Conservation (phyloP, 2,113 vertebrate species). For the Leptobrachium leishanense region DNA sequence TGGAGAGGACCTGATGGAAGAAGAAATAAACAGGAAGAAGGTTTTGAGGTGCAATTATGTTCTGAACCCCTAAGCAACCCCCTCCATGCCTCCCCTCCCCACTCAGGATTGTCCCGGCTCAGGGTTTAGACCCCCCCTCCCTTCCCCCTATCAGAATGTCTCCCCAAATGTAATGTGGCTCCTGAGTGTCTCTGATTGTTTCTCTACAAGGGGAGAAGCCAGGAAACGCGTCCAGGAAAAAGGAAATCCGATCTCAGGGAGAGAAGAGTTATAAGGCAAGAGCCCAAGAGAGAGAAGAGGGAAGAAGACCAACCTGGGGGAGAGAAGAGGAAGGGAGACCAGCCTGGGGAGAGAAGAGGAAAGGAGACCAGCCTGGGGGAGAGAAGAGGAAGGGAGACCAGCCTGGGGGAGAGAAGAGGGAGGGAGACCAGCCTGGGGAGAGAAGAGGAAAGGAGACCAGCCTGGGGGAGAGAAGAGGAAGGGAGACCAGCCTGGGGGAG, state of each 20-base stretch:
- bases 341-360: conserved; percentile 63
- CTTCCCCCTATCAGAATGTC: not conserved
- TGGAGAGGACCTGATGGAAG: too few relatives aligned
- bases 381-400: not conserved
- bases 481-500: conserved; percentile 3
- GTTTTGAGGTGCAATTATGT: not conserved
- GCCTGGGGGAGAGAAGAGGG: conserved; percentile 15
- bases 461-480: conserved; percentile 19
- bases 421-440: conserved; percentile 32
- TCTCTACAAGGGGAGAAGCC: conserved; percentile 62
- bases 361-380: conserved; percentile 46
- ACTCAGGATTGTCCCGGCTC: too few relatives aligned
- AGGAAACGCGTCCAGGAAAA: conserved; percentile 99
- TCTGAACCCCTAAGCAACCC: not conserved
- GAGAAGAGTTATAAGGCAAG: conserved; percentile 61
- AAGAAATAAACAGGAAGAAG: too few relatives aligned
- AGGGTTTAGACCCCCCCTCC: not conserved
- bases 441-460: conserved; percentile 11
- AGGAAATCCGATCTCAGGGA: conserved; percentile 98
- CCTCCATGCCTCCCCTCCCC: too few relatives aligned
- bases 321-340: not conserved
- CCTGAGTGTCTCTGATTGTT: not conserved
- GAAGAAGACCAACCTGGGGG: not conserved
- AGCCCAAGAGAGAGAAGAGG: not conserved
- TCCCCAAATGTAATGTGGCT: not conserved